Conservation (phyloP, 2,797 vertebrate species). For the Corythornis leucogaster region DNA sequence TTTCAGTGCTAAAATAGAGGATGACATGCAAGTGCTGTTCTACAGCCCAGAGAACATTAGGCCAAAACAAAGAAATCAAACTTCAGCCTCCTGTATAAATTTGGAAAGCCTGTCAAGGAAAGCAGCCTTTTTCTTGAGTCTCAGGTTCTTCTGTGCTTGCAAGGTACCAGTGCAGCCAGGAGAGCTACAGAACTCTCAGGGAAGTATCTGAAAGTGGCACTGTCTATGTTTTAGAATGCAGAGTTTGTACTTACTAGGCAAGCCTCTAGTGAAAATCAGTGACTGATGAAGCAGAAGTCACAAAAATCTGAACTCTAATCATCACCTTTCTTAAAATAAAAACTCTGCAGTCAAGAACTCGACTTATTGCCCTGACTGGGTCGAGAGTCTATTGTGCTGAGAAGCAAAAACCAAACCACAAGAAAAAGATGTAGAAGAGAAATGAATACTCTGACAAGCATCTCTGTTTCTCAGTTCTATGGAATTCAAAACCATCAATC, state of each 20-base stretch:
- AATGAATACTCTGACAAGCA: neutral
- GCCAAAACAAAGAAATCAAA: neutral
- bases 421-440: neutral
- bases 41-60: neutral
- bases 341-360: neutral
- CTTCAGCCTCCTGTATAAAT: neutral
- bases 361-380: neutral
- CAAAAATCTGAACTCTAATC: neutral
- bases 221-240: neutral
- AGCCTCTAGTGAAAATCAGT: neutral
- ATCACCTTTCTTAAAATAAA: neutral
- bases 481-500: neutral
- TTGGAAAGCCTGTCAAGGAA: neutral
- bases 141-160: neutral
- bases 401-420: neutral
- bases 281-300: neutral
- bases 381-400: accelerated
- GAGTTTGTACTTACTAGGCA: neutral
- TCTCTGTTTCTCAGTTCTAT: neutral
- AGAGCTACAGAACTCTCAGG: neutral
- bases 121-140: neutral
- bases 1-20: neutral
- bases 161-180: neutral
- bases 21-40: neutral
- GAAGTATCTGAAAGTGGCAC: neutral